These are phyloP conservation scores for Sturnira hondurensis DNA, from an alignment of 2,113 vertebrate genomes.

Conservation along the genomic window DNA sequence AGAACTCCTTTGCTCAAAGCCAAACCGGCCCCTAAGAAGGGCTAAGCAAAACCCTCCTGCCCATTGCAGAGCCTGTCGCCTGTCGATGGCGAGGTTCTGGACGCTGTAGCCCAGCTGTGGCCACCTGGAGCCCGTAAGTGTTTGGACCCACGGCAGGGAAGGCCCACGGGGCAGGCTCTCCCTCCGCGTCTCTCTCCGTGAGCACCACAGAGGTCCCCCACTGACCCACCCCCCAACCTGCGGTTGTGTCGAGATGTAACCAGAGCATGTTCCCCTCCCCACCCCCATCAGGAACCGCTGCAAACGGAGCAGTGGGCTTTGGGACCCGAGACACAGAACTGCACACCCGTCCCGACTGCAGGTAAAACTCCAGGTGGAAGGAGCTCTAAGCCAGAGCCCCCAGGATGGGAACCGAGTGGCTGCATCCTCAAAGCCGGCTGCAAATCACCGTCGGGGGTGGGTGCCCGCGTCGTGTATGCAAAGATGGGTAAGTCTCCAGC, in stretches of 20 bases:
- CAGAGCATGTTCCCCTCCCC: too few species aligned
- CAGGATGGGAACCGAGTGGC: neutral
- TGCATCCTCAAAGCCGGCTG: neutral
- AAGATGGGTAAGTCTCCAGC: neutral
- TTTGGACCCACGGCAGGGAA: neutral
- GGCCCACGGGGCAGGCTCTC: neutral
- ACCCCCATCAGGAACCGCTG: neutral
- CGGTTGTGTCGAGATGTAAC: too few species aligned
- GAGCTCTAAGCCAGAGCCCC: neutral
- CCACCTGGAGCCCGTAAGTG: neutral
- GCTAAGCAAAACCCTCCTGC: neutral
- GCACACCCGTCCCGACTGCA: neutral
- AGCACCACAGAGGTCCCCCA: neutral
- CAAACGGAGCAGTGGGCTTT: neutral
- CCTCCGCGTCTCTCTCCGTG: neutral
- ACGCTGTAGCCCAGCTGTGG: neutral
- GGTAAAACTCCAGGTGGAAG: neutral
- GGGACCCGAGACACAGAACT: neutral
- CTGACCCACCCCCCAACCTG: too few species aligned
- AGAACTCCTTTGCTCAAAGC: neutral
- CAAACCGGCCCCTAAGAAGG: neutral
- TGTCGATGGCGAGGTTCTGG: neutral
- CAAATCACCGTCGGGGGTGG: fast-evolving
- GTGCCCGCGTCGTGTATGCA: neutral
- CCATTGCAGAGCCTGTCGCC: neutral